Percentiles rank a stretch among this genome's conserved stretches.
phyloP scores from a whole-genome alignment of 2,797 vertebrate species.

The Steatocranus sp. region DNA sequence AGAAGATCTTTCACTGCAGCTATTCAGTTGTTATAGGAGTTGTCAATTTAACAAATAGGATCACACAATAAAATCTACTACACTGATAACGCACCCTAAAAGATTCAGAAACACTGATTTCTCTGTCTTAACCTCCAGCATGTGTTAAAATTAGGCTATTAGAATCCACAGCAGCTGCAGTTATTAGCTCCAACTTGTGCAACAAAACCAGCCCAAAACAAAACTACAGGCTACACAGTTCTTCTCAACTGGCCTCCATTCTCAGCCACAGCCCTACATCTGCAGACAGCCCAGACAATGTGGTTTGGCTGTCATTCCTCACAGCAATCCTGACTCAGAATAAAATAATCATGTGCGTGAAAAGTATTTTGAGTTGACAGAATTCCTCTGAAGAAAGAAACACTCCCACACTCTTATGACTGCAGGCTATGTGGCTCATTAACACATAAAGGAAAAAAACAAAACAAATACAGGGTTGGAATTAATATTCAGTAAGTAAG shows the following conservation, averaged over 20 bases:
- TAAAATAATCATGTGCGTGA: slow-evolving; percentile 20
- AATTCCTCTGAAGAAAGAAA: slow-evolving; percentile 26
- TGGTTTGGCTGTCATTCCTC: not conserved
- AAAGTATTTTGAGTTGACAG: slow-evolving; percentile 19
- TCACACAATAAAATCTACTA: not conserved
- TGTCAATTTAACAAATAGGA: not conserved
- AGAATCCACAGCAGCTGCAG: not conserved
- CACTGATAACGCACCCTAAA: not conserved
- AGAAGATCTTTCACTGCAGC: not conserved
- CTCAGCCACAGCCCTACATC: not conserved
- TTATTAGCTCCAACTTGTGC: not conserved
- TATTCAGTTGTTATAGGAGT: not conserved
- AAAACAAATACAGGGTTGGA: not conserved
- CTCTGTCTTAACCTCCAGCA: not conserved
- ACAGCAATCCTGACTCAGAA: slow-evolving; percentile 15
- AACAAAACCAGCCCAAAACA: not conserved
- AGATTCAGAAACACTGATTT: not conserved
- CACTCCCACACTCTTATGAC: slow-evolving; percentile 28
- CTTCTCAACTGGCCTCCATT: not conserved
- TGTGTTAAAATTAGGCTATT: not conserved
- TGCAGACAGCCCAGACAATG: not conserved
- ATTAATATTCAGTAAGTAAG: not conserved
- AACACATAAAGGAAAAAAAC: not conserved
- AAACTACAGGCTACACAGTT: not conserved
- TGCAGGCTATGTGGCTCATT: slow-evolving; percentile 13